These are phyloP conservation scores for Orbicella faveolata DNA, from an alignment of 64 coral and sea anemone genomes.

Conservation along the genomic window DNA sequence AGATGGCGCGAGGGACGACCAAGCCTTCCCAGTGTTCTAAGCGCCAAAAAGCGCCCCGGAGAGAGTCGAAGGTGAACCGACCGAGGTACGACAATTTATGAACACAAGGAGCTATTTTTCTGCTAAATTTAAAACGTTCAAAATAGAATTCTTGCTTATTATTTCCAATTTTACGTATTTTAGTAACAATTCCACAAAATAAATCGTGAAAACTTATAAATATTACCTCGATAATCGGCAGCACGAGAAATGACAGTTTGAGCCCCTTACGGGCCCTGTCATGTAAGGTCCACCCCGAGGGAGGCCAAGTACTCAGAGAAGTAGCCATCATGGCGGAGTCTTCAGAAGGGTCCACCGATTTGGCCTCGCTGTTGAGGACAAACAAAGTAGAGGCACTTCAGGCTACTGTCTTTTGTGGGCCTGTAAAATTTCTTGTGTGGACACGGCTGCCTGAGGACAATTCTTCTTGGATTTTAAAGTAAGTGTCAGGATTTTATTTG, in stretches of 20 bases:
- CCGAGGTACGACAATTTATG: not conserved
- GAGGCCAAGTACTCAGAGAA: constrained; percentile 42
- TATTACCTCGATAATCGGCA: not conserved
- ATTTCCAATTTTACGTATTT: not conserved
- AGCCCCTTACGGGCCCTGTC: constrained; percentile 10
- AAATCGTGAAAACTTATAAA: not conserved
- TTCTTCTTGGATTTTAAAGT: constrained; percentile 87
- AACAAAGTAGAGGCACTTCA: constrained; percentile 76
- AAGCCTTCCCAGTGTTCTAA: constrained; percentile 7
- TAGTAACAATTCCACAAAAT: not conserved
- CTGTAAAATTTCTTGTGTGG: constrained; percentile 78
- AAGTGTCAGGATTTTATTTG: constrained; percentile 24
- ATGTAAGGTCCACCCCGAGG: constrained; percentile 53
- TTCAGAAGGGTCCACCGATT: constrained; percentile 47
- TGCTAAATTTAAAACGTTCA: not conserved
- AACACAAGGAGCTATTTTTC: not conserved
- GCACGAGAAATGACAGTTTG: not conserved
- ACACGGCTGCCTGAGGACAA: constrained; percentile 74
- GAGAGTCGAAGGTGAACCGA: not conserved
- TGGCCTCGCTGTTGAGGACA: constrained; percentile 44
- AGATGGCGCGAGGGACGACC: not conserved
- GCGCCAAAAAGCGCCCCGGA: not conserved
- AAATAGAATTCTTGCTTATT: too few species aligned
- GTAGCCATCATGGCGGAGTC: constrained; percentile 56
- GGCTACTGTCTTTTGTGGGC: constrained; percentile 50